Percentiles rank a stretch among this genome's conserved stretches.
Conservation (phyloP, 2,888 invertebrate species). For the Criorhina ranunculi region DNA sequence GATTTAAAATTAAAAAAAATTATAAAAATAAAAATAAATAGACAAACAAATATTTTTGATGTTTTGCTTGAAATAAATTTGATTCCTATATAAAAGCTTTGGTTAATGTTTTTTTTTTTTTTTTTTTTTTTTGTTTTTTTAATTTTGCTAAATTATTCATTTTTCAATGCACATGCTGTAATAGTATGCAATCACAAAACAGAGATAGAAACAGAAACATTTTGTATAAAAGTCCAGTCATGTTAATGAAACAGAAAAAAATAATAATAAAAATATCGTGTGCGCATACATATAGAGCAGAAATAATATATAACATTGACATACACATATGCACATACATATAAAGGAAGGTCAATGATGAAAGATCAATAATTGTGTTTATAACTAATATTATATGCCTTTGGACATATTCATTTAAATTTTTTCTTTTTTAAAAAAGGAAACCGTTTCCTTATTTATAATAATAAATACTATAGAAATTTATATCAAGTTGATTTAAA, state of each 20-base stretch:
- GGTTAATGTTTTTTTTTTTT: not conserved
- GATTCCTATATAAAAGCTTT: not conserved
- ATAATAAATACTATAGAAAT: not conserved
- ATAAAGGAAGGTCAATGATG: not conserved
- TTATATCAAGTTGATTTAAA: not conserved
- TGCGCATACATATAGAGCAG: not conserved
- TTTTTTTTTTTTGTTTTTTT: not conserved
- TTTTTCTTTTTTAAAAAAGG: too few relatives aligned
- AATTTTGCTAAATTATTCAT: too few relatives aligned
- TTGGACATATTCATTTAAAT: not conserved
- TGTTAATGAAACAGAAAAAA: too few relatives aligned
- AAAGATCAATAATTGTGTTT: too few relatives aligned
- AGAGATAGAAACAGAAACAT: slow-evolving; percentile 6
- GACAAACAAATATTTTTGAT: too few relatives aligned
- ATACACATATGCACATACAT: not conserved
- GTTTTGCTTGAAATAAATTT: too few relatives aligned
- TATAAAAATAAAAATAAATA: too few relatives aligned
- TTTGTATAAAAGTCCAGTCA: too few relatives aligned
- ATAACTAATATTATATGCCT: too few relatives aligned
- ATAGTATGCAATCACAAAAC: not conserved
- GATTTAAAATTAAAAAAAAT: not conserved
- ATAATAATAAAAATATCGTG: not conserved
- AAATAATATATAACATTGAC: not conserved
- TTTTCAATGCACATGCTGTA: too few relatives aligned
- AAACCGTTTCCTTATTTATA: too few relatives aligned